phyloP scores from a whole-genome alignment of 2,797 vertebrate species.

The Potorous gilbertii region DNA sequence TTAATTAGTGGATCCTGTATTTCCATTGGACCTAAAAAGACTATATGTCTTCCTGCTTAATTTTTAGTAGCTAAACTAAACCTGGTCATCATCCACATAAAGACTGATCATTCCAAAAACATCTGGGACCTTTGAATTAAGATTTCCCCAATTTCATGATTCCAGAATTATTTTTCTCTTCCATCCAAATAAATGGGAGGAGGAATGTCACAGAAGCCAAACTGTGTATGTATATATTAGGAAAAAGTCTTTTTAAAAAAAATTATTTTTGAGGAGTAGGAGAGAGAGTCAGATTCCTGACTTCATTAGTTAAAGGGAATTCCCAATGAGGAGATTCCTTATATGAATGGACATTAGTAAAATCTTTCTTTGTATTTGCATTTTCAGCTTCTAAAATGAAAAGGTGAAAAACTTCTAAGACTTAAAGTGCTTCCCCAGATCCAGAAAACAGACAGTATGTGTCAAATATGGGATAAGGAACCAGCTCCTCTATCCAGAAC shows the following conservation, averaged over 20 bases:
- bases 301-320: background rate
- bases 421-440: background rate
- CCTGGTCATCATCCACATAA: background rate
- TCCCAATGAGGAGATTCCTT: background rate
- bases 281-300: background rate
- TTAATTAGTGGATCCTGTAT: background rate
- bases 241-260: background rate
- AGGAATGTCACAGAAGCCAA: background rate
- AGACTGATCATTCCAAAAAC: background rate
- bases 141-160: background rate
- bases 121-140: background rate
- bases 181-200: background rate
- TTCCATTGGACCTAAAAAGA: background rate
- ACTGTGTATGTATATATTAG: background rate
- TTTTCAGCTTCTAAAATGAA: background rate
- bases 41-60: background rate
- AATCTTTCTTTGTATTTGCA: background rate
- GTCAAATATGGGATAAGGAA: background rate
- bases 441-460: background rate
- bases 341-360: background rate
- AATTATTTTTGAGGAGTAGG: background rate
- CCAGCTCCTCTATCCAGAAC: background rate
- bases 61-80: background rate
- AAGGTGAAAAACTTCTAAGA: too few species aligned
- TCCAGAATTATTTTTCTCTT: background rate